Evolutionary conservation across 2,113 vertebrate genomes (phyloP).

Genomic region (Amphilophus citrinellus): DNA sequence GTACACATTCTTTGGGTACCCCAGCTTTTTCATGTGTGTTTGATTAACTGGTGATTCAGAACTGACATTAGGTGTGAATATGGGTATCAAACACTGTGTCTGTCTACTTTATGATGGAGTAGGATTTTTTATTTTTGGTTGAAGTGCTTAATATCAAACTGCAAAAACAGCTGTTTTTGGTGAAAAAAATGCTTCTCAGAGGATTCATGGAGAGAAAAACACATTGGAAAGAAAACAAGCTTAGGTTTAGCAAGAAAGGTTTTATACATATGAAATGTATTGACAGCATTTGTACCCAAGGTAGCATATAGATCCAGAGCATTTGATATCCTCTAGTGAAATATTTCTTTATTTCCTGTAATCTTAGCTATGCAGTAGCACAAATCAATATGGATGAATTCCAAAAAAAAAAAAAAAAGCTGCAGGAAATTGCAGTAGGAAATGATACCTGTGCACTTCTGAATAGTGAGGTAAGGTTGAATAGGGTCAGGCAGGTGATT

Average conservation of each 20-base stretch:
- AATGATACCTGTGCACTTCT: constrained; percentile 50
- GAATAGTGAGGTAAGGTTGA: constrained; percentile 13
- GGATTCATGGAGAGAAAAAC: background rate
- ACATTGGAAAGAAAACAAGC: background rate
- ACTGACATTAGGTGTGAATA: too few species aligned
- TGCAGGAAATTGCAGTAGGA: constrained; percentile 42
- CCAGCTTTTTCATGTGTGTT: background rate
- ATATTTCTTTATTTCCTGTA: background rate
- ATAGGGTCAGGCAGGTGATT: background rate
- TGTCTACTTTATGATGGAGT: background rate
- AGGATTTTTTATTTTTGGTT: background rate
- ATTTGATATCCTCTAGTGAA: background rate
- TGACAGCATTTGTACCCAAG: too few species aligned
- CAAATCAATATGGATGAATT: background rate
- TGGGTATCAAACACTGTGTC: too few species aligned
- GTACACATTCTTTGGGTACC: too few species aligned
- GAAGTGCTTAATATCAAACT: background rate
- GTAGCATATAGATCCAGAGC: background rate
- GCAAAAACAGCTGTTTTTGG: background rate
- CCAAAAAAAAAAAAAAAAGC: background rate
- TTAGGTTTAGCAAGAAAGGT: background rate
- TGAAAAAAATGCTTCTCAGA: too few species aligned
- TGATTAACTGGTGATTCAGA: background rate
- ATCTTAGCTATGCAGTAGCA: background rate
- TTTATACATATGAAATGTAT: background rate